phyloP scores from a whole-genome alignment of 2,888 invertebrate genomes.

The Crossocerus cetratus region DNA sequence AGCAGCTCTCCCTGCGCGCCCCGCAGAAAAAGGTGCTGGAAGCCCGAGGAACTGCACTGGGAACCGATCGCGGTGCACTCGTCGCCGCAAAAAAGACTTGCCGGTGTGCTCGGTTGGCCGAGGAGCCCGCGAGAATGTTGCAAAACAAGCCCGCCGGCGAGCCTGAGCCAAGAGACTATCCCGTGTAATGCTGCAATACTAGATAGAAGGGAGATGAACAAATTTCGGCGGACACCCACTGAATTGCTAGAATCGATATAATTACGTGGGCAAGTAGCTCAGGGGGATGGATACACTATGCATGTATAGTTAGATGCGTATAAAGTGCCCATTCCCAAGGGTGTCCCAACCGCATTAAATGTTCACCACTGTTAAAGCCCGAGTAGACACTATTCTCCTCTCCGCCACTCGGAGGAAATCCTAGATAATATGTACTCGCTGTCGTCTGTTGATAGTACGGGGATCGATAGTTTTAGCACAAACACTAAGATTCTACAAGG shows the following conservation, averaged over 20 bases:
- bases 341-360: conserved; percentile 60
- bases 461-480: too few species aligned
- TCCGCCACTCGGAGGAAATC: conserved; percentile 51
- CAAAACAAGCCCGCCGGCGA: too few species aligned
- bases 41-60: not conserved
- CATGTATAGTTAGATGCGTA: conserved; percentile 45
- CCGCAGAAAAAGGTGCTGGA: not conserved
- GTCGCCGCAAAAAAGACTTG: too few species aligned
- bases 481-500: too few species aligned
- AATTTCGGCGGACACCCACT: too few species aligned
- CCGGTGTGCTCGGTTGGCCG: too few species aligned
- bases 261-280: conserved; percentile 5
- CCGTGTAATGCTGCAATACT: not conserved
- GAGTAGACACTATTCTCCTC: conserved; percentile 28
- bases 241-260: not conserved
- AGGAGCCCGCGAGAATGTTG: too few species aligned
- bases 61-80: not conserved
- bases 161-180: too few species aligned
- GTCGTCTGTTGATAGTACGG: too few species aligned
- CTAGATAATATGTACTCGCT: conserved; percentile 39
- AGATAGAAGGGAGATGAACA: not conserved
- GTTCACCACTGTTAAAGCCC: conserved; percentile 48
- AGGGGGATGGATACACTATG: conserved; percentile 19
- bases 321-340: conserved; percentile 59
- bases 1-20: not conserved